phyloP scores from a whole-genome alignment of 1,140 invertebrate species.

The Aphelenchoides avenae region DNA sequence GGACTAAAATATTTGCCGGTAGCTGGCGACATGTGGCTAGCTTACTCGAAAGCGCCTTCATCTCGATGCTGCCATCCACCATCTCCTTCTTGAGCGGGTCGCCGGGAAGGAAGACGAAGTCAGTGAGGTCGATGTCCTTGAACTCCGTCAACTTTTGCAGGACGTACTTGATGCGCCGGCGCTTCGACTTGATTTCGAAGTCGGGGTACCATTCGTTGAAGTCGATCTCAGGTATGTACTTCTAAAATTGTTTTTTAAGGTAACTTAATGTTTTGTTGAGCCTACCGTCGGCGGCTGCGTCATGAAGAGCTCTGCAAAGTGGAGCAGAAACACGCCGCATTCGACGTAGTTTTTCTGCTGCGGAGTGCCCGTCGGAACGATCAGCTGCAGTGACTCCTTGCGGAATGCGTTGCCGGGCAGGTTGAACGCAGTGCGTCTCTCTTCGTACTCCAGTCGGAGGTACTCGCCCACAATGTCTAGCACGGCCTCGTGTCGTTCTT shows the following conservation, averaged over 20 bases:
- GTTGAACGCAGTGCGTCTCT: conserved; percentile 20
- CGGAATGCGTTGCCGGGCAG: conserved; percentile 20
- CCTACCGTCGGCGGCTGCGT: conserved; percentile 31
- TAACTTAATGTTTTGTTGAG: conserved; percentile 4
- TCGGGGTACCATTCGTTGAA: conserved; percentile 22
- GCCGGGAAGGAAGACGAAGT: too few relatives aligned
- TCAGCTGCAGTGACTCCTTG: conserved; percentile 9
- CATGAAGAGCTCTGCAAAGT: conserved; percentile 93
- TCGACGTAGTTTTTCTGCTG: conserved; percentile 94
- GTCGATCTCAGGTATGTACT: conserved; percentile 3
- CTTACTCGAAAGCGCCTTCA: too few relatives aligned
- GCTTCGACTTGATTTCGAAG: conserved; percentile 34
- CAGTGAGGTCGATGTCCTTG: too few relatives aligned
- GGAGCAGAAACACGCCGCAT: conserved; percentile 88
- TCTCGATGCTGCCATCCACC: too few relatives aligned
- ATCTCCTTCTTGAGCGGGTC: too few relatives aligned
- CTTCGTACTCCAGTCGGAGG: conserved; percentile 40
- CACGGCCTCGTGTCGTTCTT: conserved; percentile 29
- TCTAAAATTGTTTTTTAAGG: conserved; percentile 2
- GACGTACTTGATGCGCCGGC: conserved; percentile 26
- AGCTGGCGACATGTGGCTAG: too few relatives aligned
- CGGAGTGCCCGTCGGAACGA: conserved; percentile 66
- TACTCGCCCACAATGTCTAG: conserved; percentile 72
- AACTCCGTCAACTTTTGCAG: too few relatives aligned
- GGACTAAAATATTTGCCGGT: too few relatives aligned